A percentile compares a stretch with the other conserved stretches of the same genome.
These are phyloP conservation scores for Thereuonema tuberculata DNA, from an alignment of 1,140 invertebrate species.

Conservation along the genomic window DNA sequence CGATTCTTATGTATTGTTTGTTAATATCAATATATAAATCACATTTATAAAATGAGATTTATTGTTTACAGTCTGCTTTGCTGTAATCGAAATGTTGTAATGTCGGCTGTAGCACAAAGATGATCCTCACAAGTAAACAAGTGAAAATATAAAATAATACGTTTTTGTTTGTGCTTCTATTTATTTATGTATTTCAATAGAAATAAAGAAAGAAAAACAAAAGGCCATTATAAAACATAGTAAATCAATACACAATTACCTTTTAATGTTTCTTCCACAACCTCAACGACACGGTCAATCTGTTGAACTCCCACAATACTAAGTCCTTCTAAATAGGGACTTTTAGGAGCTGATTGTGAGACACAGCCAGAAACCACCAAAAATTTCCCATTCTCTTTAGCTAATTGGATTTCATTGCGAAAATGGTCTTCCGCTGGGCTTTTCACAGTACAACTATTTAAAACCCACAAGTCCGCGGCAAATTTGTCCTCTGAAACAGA, in stretches of 20 bases:
- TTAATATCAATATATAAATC: too few relatives aligned
- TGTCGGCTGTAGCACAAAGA: too few relatives aligned
- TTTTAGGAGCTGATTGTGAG: conserved; percentile 46
- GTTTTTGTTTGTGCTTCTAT: too few relatives aligned
- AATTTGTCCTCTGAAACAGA: conserved; percentile 47
- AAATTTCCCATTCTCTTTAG: conserved; percentile 56
- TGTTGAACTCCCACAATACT: conserved; percentile 95
- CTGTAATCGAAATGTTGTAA: too few relatives aligned
- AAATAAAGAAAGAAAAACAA: too few relatives aligned
- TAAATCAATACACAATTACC: conserved; percentile 37
- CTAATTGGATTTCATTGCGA: conserved; percentile 76
- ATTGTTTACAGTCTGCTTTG: too few relatives aligned
- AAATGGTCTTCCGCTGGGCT: conserved; percentile 95
- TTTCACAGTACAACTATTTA: conserved; percentile 97
- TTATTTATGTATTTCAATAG: too few relatives aligned
- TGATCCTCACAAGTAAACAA: too few relatives aligned
- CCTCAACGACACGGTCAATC: conserved; percentile 94
- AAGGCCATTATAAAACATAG: too few relatives aligned
- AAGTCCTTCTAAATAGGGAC: conserved; percentile 55
- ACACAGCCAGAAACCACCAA: conserved; percentile 94
- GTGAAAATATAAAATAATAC: too few relatives aligned
- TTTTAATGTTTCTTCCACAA: conserved; percentile 95
- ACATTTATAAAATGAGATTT: too few relatives aligned
- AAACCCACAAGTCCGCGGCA: conserved; percentile 78
- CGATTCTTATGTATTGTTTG: too few relatives aligned